phyloP scores from a whole-genome alignment of 2,113 vertebrate genomes.

The Ailurus styani region DNA sequence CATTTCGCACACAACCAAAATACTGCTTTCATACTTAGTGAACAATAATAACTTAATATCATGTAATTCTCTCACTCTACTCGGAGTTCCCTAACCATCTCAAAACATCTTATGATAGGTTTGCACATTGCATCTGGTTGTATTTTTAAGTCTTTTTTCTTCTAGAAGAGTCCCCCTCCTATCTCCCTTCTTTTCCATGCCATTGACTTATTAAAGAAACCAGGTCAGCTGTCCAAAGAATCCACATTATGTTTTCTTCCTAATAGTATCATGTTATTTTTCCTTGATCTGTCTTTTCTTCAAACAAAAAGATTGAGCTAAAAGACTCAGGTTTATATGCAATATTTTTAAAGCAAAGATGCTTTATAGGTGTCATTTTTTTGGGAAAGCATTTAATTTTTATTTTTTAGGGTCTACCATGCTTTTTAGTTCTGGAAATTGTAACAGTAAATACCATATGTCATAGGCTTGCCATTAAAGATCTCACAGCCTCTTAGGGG shows the following conservation, averaged over 20 bases:
- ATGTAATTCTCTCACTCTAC: neutral
- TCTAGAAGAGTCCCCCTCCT: neutral
- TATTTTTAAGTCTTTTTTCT: neutral
- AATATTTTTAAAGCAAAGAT: neutral
- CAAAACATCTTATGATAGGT: neutral
- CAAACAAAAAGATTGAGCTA: neutral
- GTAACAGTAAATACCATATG: conserved; percentile 6
- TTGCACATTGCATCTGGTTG: neutral
- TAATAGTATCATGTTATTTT: neutral
- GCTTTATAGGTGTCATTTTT: neutral
- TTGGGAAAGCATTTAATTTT: neutral
- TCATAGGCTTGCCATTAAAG: neutral
- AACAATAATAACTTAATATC: neutral
- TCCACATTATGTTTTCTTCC: neutral
- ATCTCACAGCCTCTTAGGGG: neutral
- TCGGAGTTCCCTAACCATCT: neutral
- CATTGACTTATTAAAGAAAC: neutral
- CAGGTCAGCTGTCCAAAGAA: neutral
- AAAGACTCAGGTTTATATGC: neutral
- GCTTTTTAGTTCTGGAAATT: neutral
- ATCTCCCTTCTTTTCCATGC: neutral
- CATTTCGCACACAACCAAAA: neutral
- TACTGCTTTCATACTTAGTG: neutral
- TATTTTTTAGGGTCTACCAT: neutral
- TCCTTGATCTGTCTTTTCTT: neutral